Percentiles rank a stretch among this genome's conserved stretches.
Evolutionary conservation across 2,888 invertebrate species (phyloP).

Genomic region (Caenorhabditis imperialis): DNA sequence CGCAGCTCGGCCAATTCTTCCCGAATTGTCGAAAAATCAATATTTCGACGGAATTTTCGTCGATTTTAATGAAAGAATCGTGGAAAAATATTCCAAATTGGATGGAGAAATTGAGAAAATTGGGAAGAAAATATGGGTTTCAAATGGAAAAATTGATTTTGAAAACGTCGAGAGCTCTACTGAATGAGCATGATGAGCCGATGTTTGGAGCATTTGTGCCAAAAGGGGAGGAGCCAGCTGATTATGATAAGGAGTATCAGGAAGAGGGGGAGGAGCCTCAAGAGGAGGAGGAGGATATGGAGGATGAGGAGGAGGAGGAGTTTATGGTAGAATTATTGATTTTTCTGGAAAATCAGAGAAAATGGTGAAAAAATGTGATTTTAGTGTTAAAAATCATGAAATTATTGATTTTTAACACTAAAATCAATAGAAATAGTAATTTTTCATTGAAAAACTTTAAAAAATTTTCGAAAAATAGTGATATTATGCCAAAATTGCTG

Average conservation of each 20-base stretch:
- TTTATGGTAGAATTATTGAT: constrained; percentile 6
- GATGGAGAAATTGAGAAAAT: constrained; percentile 23
- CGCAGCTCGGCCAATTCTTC: constrained; percentile 18
- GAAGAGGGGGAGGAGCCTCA: constrained; percentile 3
- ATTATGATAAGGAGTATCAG: background rate
- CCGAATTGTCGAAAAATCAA: constrained; percentile 8
- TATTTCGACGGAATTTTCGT: constrained; percentile 19
- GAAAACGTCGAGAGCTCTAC: constrained; percentile 7
- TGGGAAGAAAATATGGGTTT: constrained; percentile 13
- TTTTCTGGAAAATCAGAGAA: constrained; percentile 17
- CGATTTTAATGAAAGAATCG: constrained; percentile 6
- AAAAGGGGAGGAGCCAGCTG: constrained; percentile 22
- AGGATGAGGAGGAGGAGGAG: constrained; percentile 11
- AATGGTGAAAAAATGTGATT: constrained; percentile 4
- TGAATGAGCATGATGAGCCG: background rate
- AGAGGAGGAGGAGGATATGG: constrained; percentile 16
- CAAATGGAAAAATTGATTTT: constrained; percentile 16
- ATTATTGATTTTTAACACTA: too few species aligned
- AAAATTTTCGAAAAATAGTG: too few species aligned
- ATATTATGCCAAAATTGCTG: too few species aligned
- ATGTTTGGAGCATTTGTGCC: constrained; percentile 15
- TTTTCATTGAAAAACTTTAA: too few species aligned
- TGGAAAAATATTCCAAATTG: constrained; percentile 5
- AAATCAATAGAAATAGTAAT: too few species aligned
- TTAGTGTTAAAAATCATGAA: constrained; percentile 4